Evolutionary conservation across 1,140 invertebrate genomes (phyloP).

Genomic region (Lepidotrigona ventralis): DNA sequence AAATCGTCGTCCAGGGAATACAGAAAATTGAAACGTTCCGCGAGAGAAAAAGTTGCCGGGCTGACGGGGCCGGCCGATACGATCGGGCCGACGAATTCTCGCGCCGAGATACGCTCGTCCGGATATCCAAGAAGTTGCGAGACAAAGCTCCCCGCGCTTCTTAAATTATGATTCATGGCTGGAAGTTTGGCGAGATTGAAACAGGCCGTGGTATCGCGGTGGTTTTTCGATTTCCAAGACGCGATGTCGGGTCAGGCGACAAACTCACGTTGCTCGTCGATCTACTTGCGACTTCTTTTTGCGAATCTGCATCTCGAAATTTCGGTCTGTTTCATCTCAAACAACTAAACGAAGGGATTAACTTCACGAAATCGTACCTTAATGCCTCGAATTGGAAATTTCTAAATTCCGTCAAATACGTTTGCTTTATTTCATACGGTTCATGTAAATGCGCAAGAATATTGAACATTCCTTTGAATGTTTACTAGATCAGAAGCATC

Average conservation of each 20-base stretch:
- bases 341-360: too few relatives aligned
- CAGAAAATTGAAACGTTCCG: conserved; percentile 46
- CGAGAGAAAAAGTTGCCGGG: conserved; percentile 26
- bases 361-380: too few relatives aligned
- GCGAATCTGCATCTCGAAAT: conserved; percentile 7
- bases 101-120: background rate
- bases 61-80: conserved; percentile 23
- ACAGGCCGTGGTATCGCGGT: background rate
- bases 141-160: conserved; percentile 13
- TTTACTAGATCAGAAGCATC: too few relatives aligned
- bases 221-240: conserved; percentile 25
- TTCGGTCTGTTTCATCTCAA: too few relatives aligned
- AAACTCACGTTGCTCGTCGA: background rate
- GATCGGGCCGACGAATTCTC: conserved; percentile 32
- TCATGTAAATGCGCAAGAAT: too few relatives aligned
- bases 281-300: too few relatives aligned
- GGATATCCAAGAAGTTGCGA: background rate
- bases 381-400: too few relatives aligned
- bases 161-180: conserved; percentile 37
- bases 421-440: too few relatives aligned
- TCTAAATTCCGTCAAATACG: too few relatives aligned
- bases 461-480: too few relatives aligned
- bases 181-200: background rate
- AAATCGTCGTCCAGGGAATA: conserved; percentile 41
- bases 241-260: background rate